Base-by-base conservation (phyloP, 2,888 invertebrate species). In the Tridacna gigas region DNA sequence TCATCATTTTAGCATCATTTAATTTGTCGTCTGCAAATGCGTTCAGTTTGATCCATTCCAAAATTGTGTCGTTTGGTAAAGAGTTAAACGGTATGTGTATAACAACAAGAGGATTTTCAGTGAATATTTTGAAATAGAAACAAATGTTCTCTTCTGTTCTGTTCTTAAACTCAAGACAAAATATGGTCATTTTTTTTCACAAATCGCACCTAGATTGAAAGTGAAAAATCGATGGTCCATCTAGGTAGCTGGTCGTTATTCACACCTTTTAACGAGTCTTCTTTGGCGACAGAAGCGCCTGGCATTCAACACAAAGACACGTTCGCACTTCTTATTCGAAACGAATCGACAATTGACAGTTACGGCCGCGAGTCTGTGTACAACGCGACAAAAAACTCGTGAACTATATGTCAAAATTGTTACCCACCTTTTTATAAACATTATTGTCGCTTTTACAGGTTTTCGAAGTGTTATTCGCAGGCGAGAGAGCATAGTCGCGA, bases 361-460 rank as follows among this genome's bases (percentile, higher is more conserved):
- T 84, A 79, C 73, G 26, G 67, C 25, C 26, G 20, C 48, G 28
- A n/a, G 11, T 47, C 51, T 73, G 26, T 56, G 56, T 65, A 56
- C 66, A 73, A 65, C 73, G 71, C 56, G 51, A 51, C 65, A 56
- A 61, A 69, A 75, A 82, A 76, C 73, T 66, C 79, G 83, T 74
- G 83, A 83, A 83, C 81, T 74, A 81, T 81, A 81, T 81, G 81
- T 65, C 60, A 61, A 81, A 81, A 74, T 25, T 56, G 56, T 48
- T 67, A 56, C 37, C 60, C 73, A 81, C 73, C 71, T 74, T 65
- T 75, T 81, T 77, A 77, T 71, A 77, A 65, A 66, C 77, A 47
- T 25, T 65, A 71, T 66, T 81, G 77, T 22, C 77, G 65, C 77
- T 22, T 65, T 71, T 28, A 56, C 73, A 51, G 20, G 18, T 73